A percentile compares a stretch with the other conserved stretches of the same genome.
These are phyloP conservation scores for Fragum whitleyi DNA, from an alignment of 2,888 invertebrate genomes.

Conservation along the genomic window DNA sequence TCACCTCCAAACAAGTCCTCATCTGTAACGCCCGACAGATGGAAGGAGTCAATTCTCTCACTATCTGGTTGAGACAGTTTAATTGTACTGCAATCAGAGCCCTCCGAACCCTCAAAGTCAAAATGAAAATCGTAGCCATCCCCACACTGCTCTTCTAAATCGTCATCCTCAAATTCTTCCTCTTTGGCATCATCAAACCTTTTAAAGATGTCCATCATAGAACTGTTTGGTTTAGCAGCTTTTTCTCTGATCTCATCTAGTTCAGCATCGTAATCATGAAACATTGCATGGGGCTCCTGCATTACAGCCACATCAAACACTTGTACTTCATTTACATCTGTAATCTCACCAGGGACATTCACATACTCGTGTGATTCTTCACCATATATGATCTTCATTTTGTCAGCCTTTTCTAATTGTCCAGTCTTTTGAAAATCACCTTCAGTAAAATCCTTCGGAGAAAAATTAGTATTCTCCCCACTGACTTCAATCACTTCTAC, in stretches of 20 bases:
- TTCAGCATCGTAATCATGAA: constrained; percentile 23
- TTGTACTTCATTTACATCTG: not conserved
- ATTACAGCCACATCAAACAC: not conserved
- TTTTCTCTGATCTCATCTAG: constrained; percentile 40
- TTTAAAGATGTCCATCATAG: constrained; percentile 46
- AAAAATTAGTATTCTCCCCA: not conserved
- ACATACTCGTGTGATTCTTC: constrained; percentile 30
- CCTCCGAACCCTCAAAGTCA: constrained; percentile 40
- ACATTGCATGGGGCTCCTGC: not conserved
- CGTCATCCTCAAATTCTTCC: constrained; percentile 13
- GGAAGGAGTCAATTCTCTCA: constrained; percentile 12
- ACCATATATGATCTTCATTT: not conserved
- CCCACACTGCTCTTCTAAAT: not conserved
- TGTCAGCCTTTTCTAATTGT: not conserved
- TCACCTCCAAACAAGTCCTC: constrained; percentile 43
- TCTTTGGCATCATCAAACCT: constrained; percentile 29
- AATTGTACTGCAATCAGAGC: constrained; percentile 45
- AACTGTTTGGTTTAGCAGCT: constrained; percentile 33
- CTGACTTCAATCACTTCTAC: not conserved
- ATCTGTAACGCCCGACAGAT: constrained; percentile 11
- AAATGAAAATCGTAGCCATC: constrained; percentile 29
- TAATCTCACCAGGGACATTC: constrained; percentile 32
- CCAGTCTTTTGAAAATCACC: not conserved
- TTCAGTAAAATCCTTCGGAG: not conserved
- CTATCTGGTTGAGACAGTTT: constrained; percentile 30